Evolutionary conservation across 2,113 vertebrate genomes (phyloP).

Genomic region (Psephotus haematonotus): DNA sequence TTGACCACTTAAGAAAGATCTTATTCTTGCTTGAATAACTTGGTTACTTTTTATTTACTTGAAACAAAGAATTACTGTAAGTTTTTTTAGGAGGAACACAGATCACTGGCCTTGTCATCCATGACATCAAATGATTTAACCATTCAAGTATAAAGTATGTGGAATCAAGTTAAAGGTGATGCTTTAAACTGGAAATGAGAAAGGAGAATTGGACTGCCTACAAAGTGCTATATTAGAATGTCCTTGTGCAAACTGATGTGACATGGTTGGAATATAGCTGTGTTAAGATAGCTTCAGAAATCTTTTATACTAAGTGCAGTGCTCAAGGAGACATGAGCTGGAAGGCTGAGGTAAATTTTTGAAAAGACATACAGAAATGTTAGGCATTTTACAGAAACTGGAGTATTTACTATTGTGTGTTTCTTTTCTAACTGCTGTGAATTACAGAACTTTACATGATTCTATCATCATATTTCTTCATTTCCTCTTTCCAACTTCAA

Average conservation of each 20-base stretch:
- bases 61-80: background rate
- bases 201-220: background rate
- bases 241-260: background rate
- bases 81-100: background rate
- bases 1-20: background rate
- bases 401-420: background rate
- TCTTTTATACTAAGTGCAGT: background rate
- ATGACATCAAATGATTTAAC: background rate
- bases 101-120: background rate
- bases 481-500: background rate
- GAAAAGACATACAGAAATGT: background rate
- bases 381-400: background rate
- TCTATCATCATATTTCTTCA: background rate
- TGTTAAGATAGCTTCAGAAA: background rate
- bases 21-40: background rate
- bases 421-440: background rate
- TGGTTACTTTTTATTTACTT: background rate
- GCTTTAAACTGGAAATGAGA: background rate
- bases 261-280: background rate
- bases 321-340: background rate
- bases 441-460: background rate
- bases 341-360: background rate
- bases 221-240: fast-evolving
- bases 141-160: background rate
- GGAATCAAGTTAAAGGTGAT: background rate